Percentiles rank a stretch among this genome's conserved stretches.
These are phyloP conservation scores for Elymnias hypermnestra DNA, from an alignment of 1,140 invertebrate species.

Conservation along the genomic window DNA sequence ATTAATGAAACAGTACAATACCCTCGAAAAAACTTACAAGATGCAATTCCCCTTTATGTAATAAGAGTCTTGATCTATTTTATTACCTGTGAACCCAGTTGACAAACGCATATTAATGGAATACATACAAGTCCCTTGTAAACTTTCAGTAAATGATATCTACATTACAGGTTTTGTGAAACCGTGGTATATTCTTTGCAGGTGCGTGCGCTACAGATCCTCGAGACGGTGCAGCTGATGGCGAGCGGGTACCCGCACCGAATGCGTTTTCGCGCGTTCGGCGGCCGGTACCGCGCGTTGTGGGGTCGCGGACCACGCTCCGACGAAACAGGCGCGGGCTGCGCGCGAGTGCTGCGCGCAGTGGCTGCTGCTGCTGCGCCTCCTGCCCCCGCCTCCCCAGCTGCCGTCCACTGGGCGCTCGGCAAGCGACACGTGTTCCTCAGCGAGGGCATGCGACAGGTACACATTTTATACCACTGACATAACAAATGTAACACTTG, in stretches of 20 bases:
- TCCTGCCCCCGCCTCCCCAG: constrained; percentile 64
- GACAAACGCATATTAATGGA: no score
- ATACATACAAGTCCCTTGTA: no score
- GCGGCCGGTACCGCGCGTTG: constrained; percentile 89
- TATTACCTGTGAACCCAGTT: no score
- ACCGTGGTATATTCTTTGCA: constrained; percentile 62
- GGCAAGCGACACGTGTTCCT: constrained; percentile 95
- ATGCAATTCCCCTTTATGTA: no score
- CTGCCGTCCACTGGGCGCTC: constrained; percentile 90
- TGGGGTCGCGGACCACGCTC: constrained; percentile 86
- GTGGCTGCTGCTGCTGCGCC: constrained; percentile 77
- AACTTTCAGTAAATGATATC: no score
- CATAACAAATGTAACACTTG: no score
- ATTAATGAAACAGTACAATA: no score
- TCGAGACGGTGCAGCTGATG: constrained; percentile 97
- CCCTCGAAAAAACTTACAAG: no score
- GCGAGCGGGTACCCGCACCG: constrained; percentile 94
- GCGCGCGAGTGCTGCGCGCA: constrained; percentile 87
- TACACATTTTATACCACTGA: no score
- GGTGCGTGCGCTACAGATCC: constrained; percentile 92
- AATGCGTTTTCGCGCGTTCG: constrained; percentile 97
- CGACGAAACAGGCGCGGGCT: constrained; percentile 85
- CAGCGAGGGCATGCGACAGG: constrained; percentile 94
- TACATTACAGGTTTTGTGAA: no score
- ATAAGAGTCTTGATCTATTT: no score